Evolutionary conservation across 2,113 vertebrate species (phyloP), one percentile per base, ranked within the genome.

Genomic region (Cardinalis cardinalis): DNA sequence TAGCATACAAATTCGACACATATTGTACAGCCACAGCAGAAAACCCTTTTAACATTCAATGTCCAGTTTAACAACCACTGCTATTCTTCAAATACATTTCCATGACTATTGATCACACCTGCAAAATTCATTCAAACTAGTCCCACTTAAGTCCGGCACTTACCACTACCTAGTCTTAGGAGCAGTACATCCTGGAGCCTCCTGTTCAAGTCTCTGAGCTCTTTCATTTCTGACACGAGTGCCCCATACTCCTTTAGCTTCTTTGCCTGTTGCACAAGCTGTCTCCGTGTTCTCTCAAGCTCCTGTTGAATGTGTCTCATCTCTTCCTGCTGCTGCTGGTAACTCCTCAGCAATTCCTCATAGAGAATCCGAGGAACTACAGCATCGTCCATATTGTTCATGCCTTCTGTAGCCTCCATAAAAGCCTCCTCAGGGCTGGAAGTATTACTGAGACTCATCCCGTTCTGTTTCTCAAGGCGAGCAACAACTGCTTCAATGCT

Each of bases 171-270:
- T 88, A 99, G 96, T 97, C 99, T 98, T 95, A 99, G 98, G 81
- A 99, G 99, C 89, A 99, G 98, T 88, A 99, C 99, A 24, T 99
- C 99, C 96, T 99, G 99, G 88, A 99, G 98, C 91, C 99, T 98
- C 95, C 99, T 98, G 97, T 99, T 99, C 97, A 99, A 99, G 97
- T 99, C 99, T n/a, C 99, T 98, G 93, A 99, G 98, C 96, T 99
- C 99, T 96, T 99, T 99, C 96, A 99, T 99, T 97, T 99, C 99
- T 15, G 99, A 99, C 95, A 99, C 98, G 90, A 99, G 98, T 61
- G 98, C 99, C 91, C 99, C 98, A 44, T 99, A 99, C 95, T 99
- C 99, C 97, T 99, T 99, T 52, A 99, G 98, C 96, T 99, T 99
- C 98, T 99, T 99, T 94, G 99, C 99, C 96, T 99, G 99, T 92